Percentiles rank a stretch among this genome's conserved stretches.
phyloP scores from a whole-genome alignment of 2,797 vertebrate species.

The Urosaurus nigricauda region DNA sequence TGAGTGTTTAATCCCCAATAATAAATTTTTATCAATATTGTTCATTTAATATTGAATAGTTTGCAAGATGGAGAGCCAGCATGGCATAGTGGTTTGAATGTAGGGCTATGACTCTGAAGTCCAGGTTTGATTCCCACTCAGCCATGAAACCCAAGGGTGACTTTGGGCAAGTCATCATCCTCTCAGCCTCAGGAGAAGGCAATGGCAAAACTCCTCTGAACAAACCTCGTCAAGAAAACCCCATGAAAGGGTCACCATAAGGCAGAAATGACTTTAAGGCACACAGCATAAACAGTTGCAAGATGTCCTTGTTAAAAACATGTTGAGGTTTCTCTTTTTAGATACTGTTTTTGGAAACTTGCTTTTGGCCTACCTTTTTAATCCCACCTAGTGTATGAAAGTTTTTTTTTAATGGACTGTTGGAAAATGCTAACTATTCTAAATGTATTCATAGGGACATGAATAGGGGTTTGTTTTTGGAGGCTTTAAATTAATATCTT shows the following conservation, averaged over 20 bases:
- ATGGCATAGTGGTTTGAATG: no score
- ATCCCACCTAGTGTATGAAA: not conserved
- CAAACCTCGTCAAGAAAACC: no score
- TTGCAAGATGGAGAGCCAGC: no score
- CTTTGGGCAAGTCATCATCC: no score
- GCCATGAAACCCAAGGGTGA: no score
- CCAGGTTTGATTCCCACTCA: no score
- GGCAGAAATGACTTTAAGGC: no score
- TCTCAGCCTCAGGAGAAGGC: no score
- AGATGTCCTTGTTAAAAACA: not conserved
- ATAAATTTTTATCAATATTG: not conserved
- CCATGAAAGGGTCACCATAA: no score
- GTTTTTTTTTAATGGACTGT: not conserved
- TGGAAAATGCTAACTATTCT: not conserved
- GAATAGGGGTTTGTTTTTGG: not conserved
- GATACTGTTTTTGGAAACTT: not conserved
- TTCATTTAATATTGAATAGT: not conserved
- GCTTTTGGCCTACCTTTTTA: not conserved
- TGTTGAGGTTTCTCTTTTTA: not conserved
- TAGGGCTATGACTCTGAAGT: no score
- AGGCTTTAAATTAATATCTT: not conserved
- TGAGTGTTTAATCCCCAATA: not conserved
- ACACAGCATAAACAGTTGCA: no score
- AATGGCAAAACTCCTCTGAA: no score
- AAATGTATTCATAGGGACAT: not conserved